A percentile compares a stretch with the other conserved stretches of the same genome.
Conservation (phyloP, 35 echinoderm and acorn worm genomes). For the Hemicentrotus pulcherrimus region DNA sequence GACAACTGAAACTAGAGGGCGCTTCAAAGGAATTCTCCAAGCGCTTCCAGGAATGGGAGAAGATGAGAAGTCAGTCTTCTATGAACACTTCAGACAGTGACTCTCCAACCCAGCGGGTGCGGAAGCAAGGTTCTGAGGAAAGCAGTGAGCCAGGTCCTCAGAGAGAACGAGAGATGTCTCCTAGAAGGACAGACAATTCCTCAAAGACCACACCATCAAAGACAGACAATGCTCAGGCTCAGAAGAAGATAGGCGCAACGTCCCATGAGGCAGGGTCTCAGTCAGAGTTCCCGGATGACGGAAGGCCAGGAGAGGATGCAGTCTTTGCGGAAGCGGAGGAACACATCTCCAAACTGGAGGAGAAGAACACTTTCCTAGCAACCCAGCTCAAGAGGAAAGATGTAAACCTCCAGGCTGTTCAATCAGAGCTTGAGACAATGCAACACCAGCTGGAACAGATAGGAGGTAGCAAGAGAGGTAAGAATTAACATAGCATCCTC, state of each 20-base stretch:
- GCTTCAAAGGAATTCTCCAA: conserved; percentile 85
- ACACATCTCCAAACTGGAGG: conserved; percentile 66
- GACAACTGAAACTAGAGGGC: conserved; percentile 77
- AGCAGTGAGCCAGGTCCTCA: background rate
- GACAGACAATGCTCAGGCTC: conserved; percentile 21
- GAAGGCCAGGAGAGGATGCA: background rate
- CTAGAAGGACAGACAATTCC: background rate
- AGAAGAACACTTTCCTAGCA: conserved; percentile 79
- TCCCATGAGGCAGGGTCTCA: conserved; percentile 69
- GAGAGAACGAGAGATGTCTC: conserved; percentile 8
- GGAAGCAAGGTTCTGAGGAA: background rate
- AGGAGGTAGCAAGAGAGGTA: conserved; percentile 76
- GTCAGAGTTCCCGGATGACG: conserved; percentile 60
- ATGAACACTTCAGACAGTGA: conserved; percentile 43
- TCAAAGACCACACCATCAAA: background rate
- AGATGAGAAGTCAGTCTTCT: conserved; percentile 67
- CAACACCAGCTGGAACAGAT: conserved; percentile 86
- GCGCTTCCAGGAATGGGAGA: conserved; percentile 84
- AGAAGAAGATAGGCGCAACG: background rate
- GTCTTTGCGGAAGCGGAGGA: conserved; percentile 45
- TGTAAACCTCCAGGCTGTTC: conserved; percentile 78
- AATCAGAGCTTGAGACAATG: conserved; percentile 70
- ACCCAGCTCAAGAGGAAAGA: conserved; percentile 83
- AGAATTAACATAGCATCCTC: conserved; percentile 5
- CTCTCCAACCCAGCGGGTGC: conserved; percentile 16